phyloP scores from a whole-genome alignment of 2,888 invertebrate genomes.

The Lasioglossum pauxillum region DNA sequence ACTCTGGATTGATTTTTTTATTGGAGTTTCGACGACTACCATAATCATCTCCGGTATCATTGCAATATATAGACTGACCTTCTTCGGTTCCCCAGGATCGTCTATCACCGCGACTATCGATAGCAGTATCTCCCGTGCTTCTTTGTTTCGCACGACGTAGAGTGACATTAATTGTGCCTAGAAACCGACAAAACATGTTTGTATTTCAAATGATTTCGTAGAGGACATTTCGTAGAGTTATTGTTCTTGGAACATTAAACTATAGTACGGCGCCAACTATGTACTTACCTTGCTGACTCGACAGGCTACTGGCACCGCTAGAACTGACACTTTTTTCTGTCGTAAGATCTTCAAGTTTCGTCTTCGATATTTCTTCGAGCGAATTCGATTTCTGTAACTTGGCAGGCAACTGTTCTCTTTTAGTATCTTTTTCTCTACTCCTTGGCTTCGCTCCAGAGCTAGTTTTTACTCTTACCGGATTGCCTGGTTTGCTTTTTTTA shows the following conservation, averaged over 20 bases:
- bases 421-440: constrained; percentile 84
- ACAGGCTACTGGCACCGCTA: constrained; percentile 81
- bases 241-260: not conserved
- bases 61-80: constrained; percentile 85
- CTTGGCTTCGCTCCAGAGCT: constrained; percentile 81
- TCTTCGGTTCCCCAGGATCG: constrained; percentile 90
- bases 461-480: constrained; percentile 80
- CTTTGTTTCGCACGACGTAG: constrained; percentile 80
- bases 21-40: constrained; percentile 78
- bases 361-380: constrained; percentile 92
- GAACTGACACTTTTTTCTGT: constrained; percentile 83
- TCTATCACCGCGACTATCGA: constrained; percentile 84
- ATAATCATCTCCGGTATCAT: constrained; percentile 82
- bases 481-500: constrained; percentile 81
- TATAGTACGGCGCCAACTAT: not conserved
- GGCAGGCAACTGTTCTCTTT: constrained; percentile 82
- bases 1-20: constrained; percentile 78
- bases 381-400: constrained; percentile 90
- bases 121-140: constrained; percentile 80
- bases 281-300: constrained; percentile 80
- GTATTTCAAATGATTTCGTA: not conserved
- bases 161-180: constrained; percentile 77
- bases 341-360: constrained; percentile 90
- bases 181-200: constrained; percentile 8
- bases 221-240: not conserved